Percentiles rank a stretch among this genome's conserved stretches.
These are phyloP conservation scores for Hemiprocne comata DNA, from an alignment of 2,113 vertebrate genomes.

Conservation along the genomic window DNA sequence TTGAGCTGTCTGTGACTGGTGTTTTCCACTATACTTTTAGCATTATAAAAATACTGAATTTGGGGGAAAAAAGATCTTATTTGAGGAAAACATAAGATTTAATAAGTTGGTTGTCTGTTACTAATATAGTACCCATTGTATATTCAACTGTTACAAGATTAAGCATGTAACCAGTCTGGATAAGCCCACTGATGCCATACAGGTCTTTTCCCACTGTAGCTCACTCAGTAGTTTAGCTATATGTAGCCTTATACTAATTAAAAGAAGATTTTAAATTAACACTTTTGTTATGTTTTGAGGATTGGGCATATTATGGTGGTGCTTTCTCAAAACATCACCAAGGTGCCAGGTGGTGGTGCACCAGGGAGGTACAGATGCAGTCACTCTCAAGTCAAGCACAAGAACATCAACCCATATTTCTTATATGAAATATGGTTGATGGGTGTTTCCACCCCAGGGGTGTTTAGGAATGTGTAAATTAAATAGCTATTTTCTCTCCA, in stretches of 20 bases:
- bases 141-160: not conserved
- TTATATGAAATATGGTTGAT: not conserved
- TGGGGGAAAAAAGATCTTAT: not conserved
- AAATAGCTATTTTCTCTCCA: not conserved
- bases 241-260: not conserved
- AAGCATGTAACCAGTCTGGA: not conserved
- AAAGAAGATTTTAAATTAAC: not conserved
- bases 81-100: not conserved
- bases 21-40: not conserved
- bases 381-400: not conserved
- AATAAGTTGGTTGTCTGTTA: not conserved
- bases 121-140: not conserved
- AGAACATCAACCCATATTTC: not conserved
- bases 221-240: not conserved
- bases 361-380: not conserved
- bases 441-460: not conserved
- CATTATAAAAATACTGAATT: not conserved
- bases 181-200: not conserved
- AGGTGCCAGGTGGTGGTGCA: not conserved
- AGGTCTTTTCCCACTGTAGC: not conserved
- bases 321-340: rapidly evolving
- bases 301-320: not conserved
- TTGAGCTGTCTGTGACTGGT: not conserved
- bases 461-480: not conserved
- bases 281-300: not conserved